phyloP scores from a whole-genome alignment of 2,888 invertebrate genomes.

The Nymphalis urticae region DNA sequence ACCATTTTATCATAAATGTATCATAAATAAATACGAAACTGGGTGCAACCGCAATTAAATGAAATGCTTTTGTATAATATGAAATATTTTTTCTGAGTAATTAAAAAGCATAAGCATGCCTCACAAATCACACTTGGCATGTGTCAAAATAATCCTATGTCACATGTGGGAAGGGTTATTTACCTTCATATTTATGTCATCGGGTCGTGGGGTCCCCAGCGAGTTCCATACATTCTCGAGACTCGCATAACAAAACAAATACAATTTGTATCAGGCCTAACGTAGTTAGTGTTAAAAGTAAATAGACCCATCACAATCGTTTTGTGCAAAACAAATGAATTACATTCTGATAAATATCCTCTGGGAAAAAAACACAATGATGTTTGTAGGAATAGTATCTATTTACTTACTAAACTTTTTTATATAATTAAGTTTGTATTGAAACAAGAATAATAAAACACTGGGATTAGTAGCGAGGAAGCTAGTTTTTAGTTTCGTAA shows the following conservation, averaged over 20 bases:
- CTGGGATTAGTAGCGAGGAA: too few species aligned
- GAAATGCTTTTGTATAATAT: too few species aligned
- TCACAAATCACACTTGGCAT: conserved; percentile 45
- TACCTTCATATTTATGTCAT: conserved; percentile 67
- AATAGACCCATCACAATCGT: not conserved
- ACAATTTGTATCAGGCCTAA: conserved; percentile 32
- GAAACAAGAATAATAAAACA: too few species aligned
- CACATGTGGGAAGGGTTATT: conserved; percentile 47
- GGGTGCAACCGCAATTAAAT: too few species aligned
- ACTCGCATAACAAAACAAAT: conserved; percentile 39
- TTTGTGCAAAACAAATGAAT: not conserved
- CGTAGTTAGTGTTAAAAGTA: conserved; percentile 22
- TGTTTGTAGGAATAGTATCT: too few species aligned
- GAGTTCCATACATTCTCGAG: conserved; percentile 46
- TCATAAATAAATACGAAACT: too few species aligned
- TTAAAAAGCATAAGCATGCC: conserved; percentile 27
- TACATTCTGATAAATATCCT: not conserved
- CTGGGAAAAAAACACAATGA: not conserved
- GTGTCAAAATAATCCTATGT: conserved; percentile 64
- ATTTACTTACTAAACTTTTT: too few species aligned
- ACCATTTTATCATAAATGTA: too few species aligned
- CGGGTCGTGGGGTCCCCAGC: conserved; percentile 51
- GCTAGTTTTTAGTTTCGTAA: too few species aligned
- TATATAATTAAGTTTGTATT: too few species aligned
- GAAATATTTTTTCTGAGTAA: conserved; percentile 10